Evolutionary conservation across 2,888 invertebrate species (phyloP).

Genomic region (Gnatocerus cornutus): DNA sequence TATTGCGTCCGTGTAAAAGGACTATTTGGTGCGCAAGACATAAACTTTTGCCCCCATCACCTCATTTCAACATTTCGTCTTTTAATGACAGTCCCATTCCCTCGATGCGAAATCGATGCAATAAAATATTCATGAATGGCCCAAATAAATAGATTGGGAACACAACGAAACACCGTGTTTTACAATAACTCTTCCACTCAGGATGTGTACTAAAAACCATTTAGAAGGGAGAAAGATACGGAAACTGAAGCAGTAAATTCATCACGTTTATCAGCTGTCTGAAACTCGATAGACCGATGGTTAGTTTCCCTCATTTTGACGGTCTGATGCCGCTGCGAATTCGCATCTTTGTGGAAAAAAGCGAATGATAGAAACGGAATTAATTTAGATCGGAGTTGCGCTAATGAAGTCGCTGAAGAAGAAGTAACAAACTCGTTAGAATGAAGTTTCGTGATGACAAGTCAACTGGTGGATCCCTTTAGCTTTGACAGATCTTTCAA

Average conservation of each 20-base stretch:
- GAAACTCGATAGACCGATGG: conserved; percentile 40
- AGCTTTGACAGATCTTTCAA: conserved; percentile 52
- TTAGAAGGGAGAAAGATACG: conserved; percentile 49
- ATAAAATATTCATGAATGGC: conserved; percentile 26
- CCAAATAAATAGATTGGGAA: conserved; percentile 10
- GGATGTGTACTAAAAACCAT: conserved; percentile 45
- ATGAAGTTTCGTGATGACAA: conserved; percentile 46
- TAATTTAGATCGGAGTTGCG: conserved; percentile 17
- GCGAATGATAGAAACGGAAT: conserved; percentile 28
- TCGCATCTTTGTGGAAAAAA: conserved; percentile 12
- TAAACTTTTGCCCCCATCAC: too few relatives aligned
- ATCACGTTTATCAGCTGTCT: conserved; percentile 51
- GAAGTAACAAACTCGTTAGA: conserved; percentile 33
- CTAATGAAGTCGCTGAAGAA: conserved; percentile 32
- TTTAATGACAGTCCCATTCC: too few relatives aligned
- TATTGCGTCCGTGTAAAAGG: too few relatives aligned
- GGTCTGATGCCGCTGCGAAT: conserved; percentile 8
- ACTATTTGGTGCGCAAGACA: too few relatives aligned
- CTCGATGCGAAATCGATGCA: too few relatives aligned
- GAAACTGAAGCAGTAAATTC: conserved; percentile 49
- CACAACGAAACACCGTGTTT: conserved; percentile 15
- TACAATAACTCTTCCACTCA: conserved; percentile 33
- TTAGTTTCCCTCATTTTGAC: conserved; percentile 23
- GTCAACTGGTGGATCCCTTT: conserved; percentile 44
- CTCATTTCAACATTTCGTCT: too few relatives aligned